Evolutionary conservation across 2,888 invertebrate species (phyloP).

Genomic region (Tipula unca): DNA sequence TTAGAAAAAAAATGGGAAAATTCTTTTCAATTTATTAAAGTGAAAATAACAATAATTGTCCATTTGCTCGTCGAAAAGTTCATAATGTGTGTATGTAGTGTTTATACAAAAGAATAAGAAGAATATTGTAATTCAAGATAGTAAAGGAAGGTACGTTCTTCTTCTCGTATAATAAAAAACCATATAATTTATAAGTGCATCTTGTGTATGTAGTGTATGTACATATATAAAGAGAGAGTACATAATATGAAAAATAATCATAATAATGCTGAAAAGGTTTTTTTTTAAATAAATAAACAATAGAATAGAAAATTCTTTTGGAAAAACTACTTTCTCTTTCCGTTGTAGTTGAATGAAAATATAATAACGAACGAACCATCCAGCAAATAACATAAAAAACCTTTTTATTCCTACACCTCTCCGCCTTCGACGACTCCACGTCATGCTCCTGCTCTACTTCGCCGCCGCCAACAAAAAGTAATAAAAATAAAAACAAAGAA

Average conservation of each 20-base stretch:
- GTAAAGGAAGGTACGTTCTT: not conserved
- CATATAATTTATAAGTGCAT: constrained; percentile 14
- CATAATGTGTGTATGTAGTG: constrained; percentile 8
- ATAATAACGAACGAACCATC: not conserved
- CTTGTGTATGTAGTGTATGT: not conserved
- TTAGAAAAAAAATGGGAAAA: not conserved
- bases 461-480: not conserved
- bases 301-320: not conserved
- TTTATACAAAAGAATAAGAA: not conserved
- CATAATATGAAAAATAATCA: not conserved
- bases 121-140: not conserved
- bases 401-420: not conserved
- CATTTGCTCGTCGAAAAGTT: not conserved
- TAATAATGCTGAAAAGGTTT: not conserved
- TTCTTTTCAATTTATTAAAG: not conserved
- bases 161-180: not conserved
- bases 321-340: constrained; percentile 14
- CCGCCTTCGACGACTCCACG: not conserved
- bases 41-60: not conserved
- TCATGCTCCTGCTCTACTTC: not conserved
- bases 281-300: constrained; percentile 14
- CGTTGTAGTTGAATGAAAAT: not conserved
- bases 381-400: constrained; percentile 14
- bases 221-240: not conserved
- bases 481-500: not conserved